These are phyloP conservation scores for Cherax quadricarinatus DNA, from an alignment of 1,140 invertebrate species.

Conservation along the genomic window DNA sequence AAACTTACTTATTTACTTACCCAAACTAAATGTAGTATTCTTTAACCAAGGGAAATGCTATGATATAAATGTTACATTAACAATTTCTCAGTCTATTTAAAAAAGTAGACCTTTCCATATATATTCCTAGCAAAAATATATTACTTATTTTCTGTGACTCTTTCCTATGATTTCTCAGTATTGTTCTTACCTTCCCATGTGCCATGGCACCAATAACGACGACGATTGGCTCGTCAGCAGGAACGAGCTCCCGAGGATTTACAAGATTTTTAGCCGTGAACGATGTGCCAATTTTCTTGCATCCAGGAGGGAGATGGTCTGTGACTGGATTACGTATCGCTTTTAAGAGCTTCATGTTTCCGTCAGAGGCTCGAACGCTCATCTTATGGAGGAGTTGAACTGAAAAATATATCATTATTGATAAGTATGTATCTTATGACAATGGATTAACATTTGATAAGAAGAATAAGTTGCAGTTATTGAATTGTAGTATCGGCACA, in stretches of 20 bases:
- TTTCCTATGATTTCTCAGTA: no score
- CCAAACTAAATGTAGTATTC: no score
- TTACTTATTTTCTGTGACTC: no score
- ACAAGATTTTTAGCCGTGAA: conserved; percentile 89
- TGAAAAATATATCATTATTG: conserved; percentile 78
- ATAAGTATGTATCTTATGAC: background rate
- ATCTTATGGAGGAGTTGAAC: conserved; percentile 98
- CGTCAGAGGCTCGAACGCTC: conserved; percentile 91
- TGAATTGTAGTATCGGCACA: no score
- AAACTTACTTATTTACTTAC: no score
- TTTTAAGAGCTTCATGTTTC: conserved; percentile 93
- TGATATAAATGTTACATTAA: no score
- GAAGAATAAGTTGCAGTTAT: no score
- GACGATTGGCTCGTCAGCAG: conserved; percentile 88
- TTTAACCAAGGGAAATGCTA: no score
- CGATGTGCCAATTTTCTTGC: conserved; percentile 92
- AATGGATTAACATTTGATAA: no score
- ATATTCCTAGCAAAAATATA: no score
- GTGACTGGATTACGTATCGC: conserved; percentile 98
- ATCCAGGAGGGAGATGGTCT: conserved; percentile 96
- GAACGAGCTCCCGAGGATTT: conserved; percentile 89
- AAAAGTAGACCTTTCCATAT: no score
- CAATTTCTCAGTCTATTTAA: no score
- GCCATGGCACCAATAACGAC: conserved; percentile 98
- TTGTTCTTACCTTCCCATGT: conserved; percentile 86